phyloP scores from a whole-genome alignment of 2,888 invertebrate species.

The Epirrhoe tristata region DNA sequence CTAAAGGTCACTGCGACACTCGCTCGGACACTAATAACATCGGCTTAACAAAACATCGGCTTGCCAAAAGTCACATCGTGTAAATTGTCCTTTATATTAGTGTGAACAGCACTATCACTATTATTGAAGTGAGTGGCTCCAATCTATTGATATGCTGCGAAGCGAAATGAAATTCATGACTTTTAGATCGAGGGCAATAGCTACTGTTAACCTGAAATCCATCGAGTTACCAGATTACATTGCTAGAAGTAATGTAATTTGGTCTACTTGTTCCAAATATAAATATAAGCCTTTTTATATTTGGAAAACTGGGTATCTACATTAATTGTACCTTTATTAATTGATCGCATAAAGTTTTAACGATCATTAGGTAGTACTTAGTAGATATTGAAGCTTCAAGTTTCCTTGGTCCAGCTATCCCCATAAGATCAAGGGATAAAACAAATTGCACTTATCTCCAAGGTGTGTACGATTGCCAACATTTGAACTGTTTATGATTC shows the following conservation, averaged over 20 bases:
- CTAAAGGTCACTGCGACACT: too few relatives aligned
- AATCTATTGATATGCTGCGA: neutral
- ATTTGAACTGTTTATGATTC: slow-evolving; percentile 34
- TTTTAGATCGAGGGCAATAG: slow-evolving; percentile 26
- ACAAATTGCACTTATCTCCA: slow-evolving; percentile 33
- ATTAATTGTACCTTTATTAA: too few relatives aligned
- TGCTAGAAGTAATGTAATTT: slow-evolving; percentile 37
- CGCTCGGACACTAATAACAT: too few relatives aligned
- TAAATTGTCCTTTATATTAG: neutral
- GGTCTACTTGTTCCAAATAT: too few relatives aligned
- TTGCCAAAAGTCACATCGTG: too few relatives aligned
- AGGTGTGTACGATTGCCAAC: slow-evolving; percentile 25
- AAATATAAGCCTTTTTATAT: slow-evolving; percentile 2
- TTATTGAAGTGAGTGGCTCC: neutral
- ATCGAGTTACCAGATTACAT: slow-evolving; percentile 26
- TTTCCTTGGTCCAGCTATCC: neutral
- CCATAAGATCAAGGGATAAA: neutral
- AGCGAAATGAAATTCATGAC: slow-evolving; percentile 8
- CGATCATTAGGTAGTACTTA: too few relatives aligned
- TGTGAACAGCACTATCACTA: neutral
- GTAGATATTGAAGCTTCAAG: too few relatives aligned
- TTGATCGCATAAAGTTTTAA: too few relatives aligned
- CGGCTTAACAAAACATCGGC: too few relatives aligned
- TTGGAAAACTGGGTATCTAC: too few relatives aligned
- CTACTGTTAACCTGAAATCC: slow-evolving; percentile 29